Base-by-base conservation (phyloP, 2,888 invertebrate genomes). In the Atethmia centrago region DNA sequence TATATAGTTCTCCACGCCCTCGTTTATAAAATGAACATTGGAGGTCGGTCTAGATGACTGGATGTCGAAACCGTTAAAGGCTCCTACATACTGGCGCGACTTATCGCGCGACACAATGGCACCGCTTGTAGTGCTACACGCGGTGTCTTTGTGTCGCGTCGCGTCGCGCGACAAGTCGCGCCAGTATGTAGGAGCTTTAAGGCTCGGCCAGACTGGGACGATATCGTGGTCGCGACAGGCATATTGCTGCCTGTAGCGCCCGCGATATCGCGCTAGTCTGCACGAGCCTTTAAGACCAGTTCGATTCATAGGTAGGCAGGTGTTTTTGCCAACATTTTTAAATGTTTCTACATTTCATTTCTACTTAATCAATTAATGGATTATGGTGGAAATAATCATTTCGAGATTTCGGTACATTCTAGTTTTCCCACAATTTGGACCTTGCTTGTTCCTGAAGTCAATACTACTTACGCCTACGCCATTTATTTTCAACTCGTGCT, bases 401-500 rank as follows among this genome's bases (percentile, higher is more conserved):
- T 42, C 10, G 28, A 42, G n/a, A 67, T 49, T 12, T 19, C 31
- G 31, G 25, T 36, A 47, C 31, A 28, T 47, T 45, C 16, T 61
- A 36, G 53, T 74, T 75, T 68, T 42, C 47, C 40, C 40, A 31
- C 16, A 49, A 62, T 75, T 74, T 62, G 64, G 59, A 71, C 55
- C n/a, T 71, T 49, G 31, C 51, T 69, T 75, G 55, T 62, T 76
- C 42, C 63, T 58, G 51, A 45, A 76, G 62, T 76, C 76, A 42
- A 62, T 77, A 64, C 45, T 53, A 4, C n/a, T n/a, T n/a, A 71
- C 67, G 63, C 78, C 78, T 67, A 78, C 74, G 67, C 67, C 5
- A 71, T 67, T 64, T 78, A 78, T 78, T 78, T 73, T 73, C 77
- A 77, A 67, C 73, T 77, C 31, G 40, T 73, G 78, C 56, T 73